Conservation (phyloP, 2,113 vertebrate genomes). For the Rhinolophus sinicus region DNA sequence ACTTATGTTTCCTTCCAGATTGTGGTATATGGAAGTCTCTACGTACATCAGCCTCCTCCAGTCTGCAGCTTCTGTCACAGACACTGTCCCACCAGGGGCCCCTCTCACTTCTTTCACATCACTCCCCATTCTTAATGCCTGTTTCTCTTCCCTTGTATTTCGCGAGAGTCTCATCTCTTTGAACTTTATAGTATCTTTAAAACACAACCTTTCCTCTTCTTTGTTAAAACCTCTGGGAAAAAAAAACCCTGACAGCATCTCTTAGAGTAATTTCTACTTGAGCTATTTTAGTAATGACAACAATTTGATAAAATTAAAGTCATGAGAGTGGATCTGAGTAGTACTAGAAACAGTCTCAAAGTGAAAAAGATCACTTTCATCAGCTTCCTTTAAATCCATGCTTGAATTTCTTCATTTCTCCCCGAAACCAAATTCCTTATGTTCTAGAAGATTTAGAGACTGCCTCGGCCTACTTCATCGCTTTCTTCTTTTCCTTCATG, state of each 20-base stretch:
- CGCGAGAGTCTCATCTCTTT: slow-evolving; percentile 57
- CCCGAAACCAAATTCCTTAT: slow-evolving; percentile 42
- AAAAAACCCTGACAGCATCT: slow-evolving; percentile 55
- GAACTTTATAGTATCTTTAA: slow-evolving; percentile 71
- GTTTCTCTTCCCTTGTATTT: slow-evolving; percentile 52
- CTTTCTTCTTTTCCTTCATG: slow-evolving; percentile 7
- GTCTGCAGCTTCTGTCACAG: neutral
- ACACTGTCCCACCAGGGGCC: neutral
- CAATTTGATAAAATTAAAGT: slow-evolving; percentile 81
- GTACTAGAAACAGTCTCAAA: slow-evolving; percentile 64
- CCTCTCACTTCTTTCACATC: neutral
- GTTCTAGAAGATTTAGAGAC: neutral
- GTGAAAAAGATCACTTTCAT: slow-evolving; percentile 75
- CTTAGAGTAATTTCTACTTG: slow-evolving; percentile 76
- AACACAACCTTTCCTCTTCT: slow-evolving; percentile 67
- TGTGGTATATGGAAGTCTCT: neutral
- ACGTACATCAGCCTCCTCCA: neutral
- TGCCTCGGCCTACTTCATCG: neutral
- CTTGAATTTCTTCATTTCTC: slow-evolving; percentile 59
- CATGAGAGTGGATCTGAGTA: slow-evolving; percentile 66
- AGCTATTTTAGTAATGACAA: slow-evolving; percentile 81
- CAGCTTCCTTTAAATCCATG: slow-evolving; percentile 56
- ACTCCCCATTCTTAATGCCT: neutral
- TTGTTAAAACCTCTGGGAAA: slow-evolving; percentile 49
- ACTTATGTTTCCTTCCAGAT: neutral